These are phyloP conservation scores for Peromyscus polionotus DNA, from an alignment of 2,113 vertebrate genomes.

Conservation along the genomic window DNA sequence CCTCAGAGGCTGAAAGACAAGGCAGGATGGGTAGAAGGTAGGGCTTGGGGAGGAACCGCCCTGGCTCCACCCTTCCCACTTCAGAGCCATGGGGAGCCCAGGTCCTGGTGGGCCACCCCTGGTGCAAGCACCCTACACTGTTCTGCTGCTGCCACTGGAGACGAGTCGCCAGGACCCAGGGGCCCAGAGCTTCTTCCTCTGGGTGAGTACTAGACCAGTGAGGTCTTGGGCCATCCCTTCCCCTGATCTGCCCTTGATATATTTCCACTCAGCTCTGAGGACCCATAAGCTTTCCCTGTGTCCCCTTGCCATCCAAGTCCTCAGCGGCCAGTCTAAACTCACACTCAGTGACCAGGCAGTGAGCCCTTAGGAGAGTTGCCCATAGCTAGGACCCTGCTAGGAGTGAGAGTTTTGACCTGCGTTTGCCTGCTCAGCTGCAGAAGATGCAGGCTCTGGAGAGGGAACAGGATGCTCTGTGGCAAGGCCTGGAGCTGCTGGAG, in stretches of 20 bases:
- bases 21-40: background rate
- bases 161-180: constrained; percentile 49
- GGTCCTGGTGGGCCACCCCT: background rate
- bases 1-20: constrained; percentile 12
- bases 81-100: constrained; percentile 60
- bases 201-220: constrained; percentile 75
- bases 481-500: constrained; percentile 83
- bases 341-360: background rate
- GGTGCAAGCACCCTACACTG: constrained; percentile 33
- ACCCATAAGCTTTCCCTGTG: background rate
- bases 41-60: constrained; percentile 13
- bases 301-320: background rate
- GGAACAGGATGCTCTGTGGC: constrained; percentile 80
- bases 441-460: constrained; percentile 81
- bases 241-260: background rate
- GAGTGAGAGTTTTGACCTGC: background rate
- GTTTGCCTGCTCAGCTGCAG: constrained; percentile 73
- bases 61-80: constrained; percentile 5
- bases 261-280: background rate
- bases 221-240: background rate
- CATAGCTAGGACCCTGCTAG: background rate
- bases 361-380: background rate
- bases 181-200: constrained; percentile 80
- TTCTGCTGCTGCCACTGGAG: constrained; percentile 71
- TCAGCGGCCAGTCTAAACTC: background rate